A percentile compares a stretch with the other conserved stretches of the same genome.
Conservation (phyloP, 2,113 vertebrate species). For the Meles meles region DNA sequence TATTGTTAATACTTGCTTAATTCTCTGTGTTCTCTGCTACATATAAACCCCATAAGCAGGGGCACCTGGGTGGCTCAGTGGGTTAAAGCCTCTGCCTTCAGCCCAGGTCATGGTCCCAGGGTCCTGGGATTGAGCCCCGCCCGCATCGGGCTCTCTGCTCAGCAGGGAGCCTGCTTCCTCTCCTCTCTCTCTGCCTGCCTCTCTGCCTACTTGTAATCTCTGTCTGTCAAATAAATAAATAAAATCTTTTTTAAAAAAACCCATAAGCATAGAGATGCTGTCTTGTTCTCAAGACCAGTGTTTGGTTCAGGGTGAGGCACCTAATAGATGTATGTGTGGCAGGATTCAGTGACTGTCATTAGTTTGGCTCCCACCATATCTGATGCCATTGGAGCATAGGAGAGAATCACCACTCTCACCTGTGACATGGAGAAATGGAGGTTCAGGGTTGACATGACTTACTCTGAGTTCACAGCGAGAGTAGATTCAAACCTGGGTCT, state of each 20-base stretch:
- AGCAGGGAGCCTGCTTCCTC: no score
- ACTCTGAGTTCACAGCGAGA: not conserved
- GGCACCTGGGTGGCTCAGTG: no score
- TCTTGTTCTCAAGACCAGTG: not conserved
- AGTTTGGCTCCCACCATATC: accelerated
- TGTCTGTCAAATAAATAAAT: no score
- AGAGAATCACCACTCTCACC: not conserved
- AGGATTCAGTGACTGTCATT: not conserved
- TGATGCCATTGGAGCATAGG: not conserved
- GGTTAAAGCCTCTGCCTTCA: no score
- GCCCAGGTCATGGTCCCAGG: no score
- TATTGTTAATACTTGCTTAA: not conserved
- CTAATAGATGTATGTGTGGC: not conserved
- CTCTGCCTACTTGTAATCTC: no score
- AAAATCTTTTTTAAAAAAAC: no score
- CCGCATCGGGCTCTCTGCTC: no score
- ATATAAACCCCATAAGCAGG: not conserved
- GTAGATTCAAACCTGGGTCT: not conserved
- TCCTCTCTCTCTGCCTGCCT: no score
- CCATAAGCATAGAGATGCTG: not conserved
- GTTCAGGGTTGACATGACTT: not conserved
- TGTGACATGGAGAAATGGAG: not conserved
- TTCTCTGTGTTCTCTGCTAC: not conserved
- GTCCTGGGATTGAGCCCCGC: no score
- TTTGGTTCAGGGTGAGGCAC: not conserved